Percentiles rank a stretch among this genome's conserved stretches.
These are phyloP conservation scores for Encarsia formosa DNA, from an alignment of 2,888 invertebrate species.

Conservation along the genomic window DNA sequence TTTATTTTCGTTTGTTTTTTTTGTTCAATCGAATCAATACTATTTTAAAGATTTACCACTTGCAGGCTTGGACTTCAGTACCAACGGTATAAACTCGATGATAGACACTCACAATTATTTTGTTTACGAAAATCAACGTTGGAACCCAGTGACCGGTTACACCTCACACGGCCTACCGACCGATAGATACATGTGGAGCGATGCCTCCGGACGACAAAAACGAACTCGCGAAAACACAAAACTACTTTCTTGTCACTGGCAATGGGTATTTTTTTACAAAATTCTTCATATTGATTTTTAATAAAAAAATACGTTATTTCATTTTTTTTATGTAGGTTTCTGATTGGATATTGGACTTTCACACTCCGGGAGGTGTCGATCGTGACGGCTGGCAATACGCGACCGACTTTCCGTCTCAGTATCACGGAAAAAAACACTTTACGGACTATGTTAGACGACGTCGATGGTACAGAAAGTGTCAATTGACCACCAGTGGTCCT, in stretches of 20 bases:
- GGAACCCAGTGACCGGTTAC: conserved; percentile 89
- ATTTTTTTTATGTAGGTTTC: conserved; percentile 58
- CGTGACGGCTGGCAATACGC: conserved; percentile 94
- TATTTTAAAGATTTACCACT: no score
- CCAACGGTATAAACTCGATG: conserved; percentile 68
- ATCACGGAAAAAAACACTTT: conserved; percentile 79
- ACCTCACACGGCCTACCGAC: conserved; percentile 81
- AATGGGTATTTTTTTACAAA: conserved; percentile 64
- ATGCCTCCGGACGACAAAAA: conserved; percentile 77
- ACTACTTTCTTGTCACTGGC: conserved; percentile 81
- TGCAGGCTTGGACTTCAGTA: conserved; percentile 55
- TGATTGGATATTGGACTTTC: conserved; percentile 91
- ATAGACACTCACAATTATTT: conserved; percentile 81
- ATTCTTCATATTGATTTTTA: not conserved
- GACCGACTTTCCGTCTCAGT: conserved; percentile 83
- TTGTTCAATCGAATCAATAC: no score
- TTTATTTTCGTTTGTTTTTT: no score
- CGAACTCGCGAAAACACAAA: conserved; percentile 83
- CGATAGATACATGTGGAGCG: conserved; percentile 89
- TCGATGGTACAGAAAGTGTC: conserved; percentile 80
- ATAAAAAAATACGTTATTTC: not conserved
- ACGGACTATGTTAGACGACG: conserved; percentile 85
- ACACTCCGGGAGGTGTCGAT: conserved; percentile 84
- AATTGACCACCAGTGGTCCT: conserved; percentile 78
- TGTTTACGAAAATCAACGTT: conserved; percentile 91